Base-by-base conservation (phyloP, 1,140 invertebrate species). In the Brachystomella parvula region DNA sequence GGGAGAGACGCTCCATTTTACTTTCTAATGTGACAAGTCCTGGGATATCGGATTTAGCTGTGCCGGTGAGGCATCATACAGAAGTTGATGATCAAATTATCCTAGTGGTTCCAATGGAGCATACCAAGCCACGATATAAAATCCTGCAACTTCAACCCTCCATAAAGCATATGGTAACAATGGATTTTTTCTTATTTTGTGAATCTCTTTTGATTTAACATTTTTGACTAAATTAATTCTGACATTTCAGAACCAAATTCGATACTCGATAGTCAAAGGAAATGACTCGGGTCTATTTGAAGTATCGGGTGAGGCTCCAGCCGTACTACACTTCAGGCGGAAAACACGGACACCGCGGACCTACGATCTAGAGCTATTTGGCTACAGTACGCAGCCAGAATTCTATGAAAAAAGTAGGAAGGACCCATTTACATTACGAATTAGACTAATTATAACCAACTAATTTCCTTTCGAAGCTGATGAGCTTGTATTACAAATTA, bases 251-350 rank as follows among this genome's bases (percentile, higher is more conserved):
- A 80, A 83, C 63, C 82, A 85, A 61, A 82, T 87, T 71, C 79
- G 82, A 32, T 90, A 89, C 75, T 78, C 75, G 39, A 87, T 90
- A 39, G 78, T 79, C 0, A 79, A 79, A 57, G 86, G 87, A 47
- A 87, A 88, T 75, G 82, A 87, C 61, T 76, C 80, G 1, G 80
- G 81, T n/a, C 77, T 83, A 29, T 88, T 89, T 74, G 82, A 86
- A 67, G 79, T 89, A 69, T 76, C 81, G n/a, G 83, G 82, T 58
- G 80, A 83, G 64, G 85, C 83, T 19, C 78, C 87, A 1, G 85
- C 83, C 79, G 80, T 82, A 1, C 74, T 87, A 2, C 84, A 86
- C 72, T 87, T 87, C 77, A 79, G 77, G 31, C 78, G 78, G 63
- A 79, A 83, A 58, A 74, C 86, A 1, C 82, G 83, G 71, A 74